Evolutionary conservation across 2,797 vertebrate species (phyloP).

Genomic region (Mus caroli): DNA sequence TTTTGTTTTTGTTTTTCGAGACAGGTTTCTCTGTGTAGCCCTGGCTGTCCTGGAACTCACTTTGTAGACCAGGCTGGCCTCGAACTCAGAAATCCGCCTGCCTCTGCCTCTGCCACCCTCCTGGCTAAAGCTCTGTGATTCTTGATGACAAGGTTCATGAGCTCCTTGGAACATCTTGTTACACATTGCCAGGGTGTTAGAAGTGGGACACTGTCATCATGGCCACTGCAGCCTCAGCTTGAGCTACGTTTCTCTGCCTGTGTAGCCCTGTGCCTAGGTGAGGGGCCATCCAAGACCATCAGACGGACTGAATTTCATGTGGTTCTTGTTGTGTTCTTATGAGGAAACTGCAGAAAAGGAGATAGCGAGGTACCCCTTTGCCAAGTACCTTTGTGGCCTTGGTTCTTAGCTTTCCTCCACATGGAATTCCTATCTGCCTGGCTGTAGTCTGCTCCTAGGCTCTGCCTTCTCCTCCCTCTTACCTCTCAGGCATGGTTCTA

Average conservation of each 20-base stretch:
- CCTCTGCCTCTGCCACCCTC: too few relatives aligned
- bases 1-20: too few relatives aligned
- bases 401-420: not conserved
- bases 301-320: not conserved
- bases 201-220: not conserved
- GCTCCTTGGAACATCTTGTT: not conserved
- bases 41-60: too few relatives aligned
- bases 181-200: accelerated
- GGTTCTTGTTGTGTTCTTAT: not conserved
- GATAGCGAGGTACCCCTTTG: too few relatives aligned
- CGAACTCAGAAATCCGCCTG: too few relatives aligned
- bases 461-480: not conserved
- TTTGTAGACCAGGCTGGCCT: too few relatives aligned
- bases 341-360: not conserved
- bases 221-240: not conserved
- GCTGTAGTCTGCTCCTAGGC: not conserved
- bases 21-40: too few relatives aligned
- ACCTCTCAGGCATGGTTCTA: not conserved
- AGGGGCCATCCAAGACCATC: not conserved
- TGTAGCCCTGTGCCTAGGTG: accelerated
- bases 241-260: not conserved
- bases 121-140: not conserved
- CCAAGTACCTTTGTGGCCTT: not conserved
- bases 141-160: not conserved
- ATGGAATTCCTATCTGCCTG: not conserved